Conservation (phyloP, 1,140 invertebrate species). For the Aphelenchoides besseyi region DNA sequence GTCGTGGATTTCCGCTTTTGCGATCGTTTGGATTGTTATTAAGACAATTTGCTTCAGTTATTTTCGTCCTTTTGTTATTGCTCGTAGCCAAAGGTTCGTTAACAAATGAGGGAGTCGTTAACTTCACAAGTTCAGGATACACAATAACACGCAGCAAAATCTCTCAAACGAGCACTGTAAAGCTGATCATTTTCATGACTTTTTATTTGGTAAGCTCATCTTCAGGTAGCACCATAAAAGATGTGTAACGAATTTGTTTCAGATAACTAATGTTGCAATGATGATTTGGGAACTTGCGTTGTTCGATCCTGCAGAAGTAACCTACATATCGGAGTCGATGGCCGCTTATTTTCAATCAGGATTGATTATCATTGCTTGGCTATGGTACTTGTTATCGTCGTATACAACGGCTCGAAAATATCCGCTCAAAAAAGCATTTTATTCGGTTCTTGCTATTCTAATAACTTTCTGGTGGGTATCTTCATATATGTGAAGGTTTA, state of each 20-base stretch:
- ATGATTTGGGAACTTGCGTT: constrained; percentile 65
- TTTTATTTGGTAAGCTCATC: constrained; percentile 30
- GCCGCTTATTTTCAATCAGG: constrained; percentile 79
- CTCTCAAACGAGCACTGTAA: constrained; percentile 70
- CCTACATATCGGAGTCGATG: constrained; percentile 83
- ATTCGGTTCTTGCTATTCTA: constrained; percentile 75
- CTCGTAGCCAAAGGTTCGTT: constrained; percentile 81
- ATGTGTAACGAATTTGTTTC: constrained; percentile 15
- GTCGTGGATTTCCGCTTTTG: constrained; percentile 67
- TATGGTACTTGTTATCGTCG: constrained; percentile 76
- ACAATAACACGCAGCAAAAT: constrained; percentile 80
- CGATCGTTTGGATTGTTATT: constrained; percentile 69
- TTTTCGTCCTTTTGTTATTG: constrained; percentile 75
- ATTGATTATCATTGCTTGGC: constrained; percentile 75
- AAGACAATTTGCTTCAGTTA: constrained; percentile 70
- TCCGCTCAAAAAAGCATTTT: constrained; percentile 73
- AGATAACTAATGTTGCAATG: not conserved
- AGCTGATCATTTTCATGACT: constrained; percentile 75
- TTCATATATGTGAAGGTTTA: too few species aligned
- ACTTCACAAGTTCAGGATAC: too few species aligned
- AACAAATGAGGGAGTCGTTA: too few species aligned
- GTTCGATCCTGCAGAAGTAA: constrained; percentile 81
- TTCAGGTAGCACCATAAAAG: not conserved
- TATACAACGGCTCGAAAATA: constrained; percentile 65
- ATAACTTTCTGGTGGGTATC: constrained; percentile 76